These are phyloP conservation scores for Branchinecta lynchi DNA, from an alignment of 1,140 invertebrate genomes.

Conservation along the genomic window DNA sequence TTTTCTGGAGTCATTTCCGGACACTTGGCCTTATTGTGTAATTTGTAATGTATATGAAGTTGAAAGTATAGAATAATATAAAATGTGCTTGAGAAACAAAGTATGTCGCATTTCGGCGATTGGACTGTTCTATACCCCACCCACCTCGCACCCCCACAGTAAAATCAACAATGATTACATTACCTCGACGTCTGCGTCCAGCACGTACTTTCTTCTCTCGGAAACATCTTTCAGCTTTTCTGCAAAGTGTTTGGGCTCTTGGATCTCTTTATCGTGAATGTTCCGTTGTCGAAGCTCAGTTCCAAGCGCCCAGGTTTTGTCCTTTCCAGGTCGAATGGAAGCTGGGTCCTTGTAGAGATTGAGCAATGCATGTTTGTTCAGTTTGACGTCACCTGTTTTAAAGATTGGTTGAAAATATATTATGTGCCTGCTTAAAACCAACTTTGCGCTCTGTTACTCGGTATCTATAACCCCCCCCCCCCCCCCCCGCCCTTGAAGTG, in stretches of 20 bases:
- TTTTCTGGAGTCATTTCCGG: too few relatives aligned
- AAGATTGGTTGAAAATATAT: slow-evolving; percentile 5
- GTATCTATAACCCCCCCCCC: too few relatives aligned
- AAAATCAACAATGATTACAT: too few relatives aligned
- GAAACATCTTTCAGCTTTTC: slow-evolving; percentile 21
- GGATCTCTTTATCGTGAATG: slow-evolving; percentile 18
- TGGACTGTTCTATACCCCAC: too few relatives aligned
- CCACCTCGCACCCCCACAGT: too few relatives aligned
- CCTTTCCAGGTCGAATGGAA: slow-evolving; percentile 21
- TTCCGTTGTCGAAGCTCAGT: slow-evolving; percentile 25
- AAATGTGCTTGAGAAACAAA: too few relatives aligned
- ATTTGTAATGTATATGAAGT: too few relatives aligned
- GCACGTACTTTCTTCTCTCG: slow-evolving; percentile 22
- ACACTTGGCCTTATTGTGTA: too few relatives aligned
- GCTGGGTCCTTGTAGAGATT: slow-evolving; percentile 16
- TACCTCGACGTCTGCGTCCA: slow-evolving; percentile 25
- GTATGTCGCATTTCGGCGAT: too few relatives aligned
- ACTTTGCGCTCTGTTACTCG: too few relatives aligned
- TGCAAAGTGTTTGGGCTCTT: slow-evolving; percentile 7
- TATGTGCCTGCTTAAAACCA: not conserved
- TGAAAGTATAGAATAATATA: too few relatives aligned
- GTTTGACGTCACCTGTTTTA: slow-evolving; percentile 21
- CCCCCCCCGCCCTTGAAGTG: too few relatives aligned
- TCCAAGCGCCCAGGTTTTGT: slow-evolving; percentile 22
- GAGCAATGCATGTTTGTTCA: slow-evolving; percentile 23